phyloP scores from a whole-genome alignment of 1,140 invertebrate genomes.

The Brachionus plicatilis region DNA sequence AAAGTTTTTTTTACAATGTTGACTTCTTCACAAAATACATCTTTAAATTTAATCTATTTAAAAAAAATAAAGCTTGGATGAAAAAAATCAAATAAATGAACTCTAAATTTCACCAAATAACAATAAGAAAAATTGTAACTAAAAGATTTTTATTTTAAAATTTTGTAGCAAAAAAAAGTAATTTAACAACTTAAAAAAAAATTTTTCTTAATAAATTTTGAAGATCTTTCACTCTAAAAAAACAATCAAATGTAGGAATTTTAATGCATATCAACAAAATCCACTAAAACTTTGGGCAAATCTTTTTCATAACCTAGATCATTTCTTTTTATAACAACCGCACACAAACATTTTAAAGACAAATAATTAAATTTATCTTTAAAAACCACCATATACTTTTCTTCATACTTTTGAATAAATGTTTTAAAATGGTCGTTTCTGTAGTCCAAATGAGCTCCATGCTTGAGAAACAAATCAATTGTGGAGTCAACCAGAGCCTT shows the following conservation, averaged over 20 bases:
- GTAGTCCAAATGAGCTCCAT: conserved; percentile 16
- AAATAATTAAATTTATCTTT: background rate
- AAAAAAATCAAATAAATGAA: too few relatives aligned
- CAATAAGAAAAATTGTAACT: too few relatives aligned
- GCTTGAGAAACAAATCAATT: background rate
- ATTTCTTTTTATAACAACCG: background rate
- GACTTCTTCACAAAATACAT: too few relatives aligned
- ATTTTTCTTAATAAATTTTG: too few relatives aligned
- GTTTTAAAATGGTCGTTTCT: background rate
- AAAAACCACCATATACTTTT: background rate
- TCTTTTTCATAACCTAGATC: background rate
- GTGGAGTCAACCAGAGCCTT: background rate
- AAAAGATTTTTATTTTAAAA: too few relatives aligned
- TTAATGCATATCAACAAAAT: conserved; percentile 34
- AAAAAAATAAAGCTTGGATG: too few relatives aligned
- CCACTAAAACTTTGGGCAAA: background rate
- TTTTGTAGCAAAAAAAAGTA: too few relatives aligned
- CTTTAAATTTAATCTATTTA: too few relatives aligned
- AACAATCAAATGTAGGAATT: background rate
- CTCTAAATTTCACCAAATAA: too few relatives aligned
- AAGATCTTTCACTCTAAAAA: too few relatives aligned
- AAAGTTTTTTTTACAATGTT: too few relatives aligned
- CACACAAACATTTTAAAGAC: conserved; percentile 23
- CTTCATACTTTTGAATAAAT: conserved; percentile 22
- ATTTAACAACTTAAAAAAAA: too few relatives aligned